These are phyloP conservation scores for Meloidogyne chitwoodi DNA, from an alignment of 1,140 invertebrate genomes.

Conservation along the genomic window DNA sequence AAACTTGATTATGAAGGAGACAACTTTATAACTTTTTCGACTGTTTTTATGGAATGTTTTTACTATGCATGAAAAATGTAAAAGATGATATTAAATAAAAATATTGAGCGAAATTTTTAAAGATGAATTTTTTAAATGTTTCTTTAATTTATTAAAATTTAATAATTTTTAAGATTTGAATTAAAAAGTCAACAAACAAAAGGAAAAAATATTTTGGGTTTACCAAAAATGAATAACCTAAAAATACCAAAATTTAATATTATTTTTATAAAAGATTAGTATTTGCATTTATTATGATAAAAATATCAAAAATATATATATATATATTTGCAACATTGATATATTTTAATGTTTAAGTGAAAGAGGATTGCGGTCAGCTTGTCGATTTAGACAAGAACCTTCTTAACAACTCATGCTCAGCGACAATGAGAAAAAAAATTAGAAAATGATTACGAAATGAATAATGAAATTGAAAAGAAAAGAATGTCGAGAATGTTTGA, in stretches of 20 bases:
- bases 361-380: not conserved
- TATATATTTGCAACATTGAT: not conserved
- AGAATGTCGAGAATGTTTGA: not conserved
- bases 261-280: not conserved
- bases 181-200: too few relatives aligned
- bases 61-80: too few relatives aligned
- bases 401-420: too few relatives aligned
- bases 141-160: too few relatives aligned
- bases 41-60: too few relatives aligned
- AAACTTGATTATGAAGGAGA: not conserved
- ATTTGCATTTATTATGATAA: not conserved
- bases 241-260: not conserved
- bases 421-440: not conserved
- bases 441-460: not conserved
- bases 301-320: not conserved
- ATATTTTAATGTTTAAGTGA: not conserved
- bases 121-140: too few relatives aligned
- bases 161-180: too few relatives aligned
- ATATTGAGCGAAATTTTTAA: too few relatives aligned
- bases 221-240: not conserved
- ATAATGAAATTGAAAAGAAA: not conserved
- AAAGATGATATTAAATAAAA: too few relatives aligned
- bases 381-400: not conserved
- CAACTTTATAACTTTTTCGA: too few relatives aligned
- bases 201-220: too few relatives aligned